Evolutionary conservation across 2,797 vertebrate genomes (phyloP), one percentile per base, ranked within the genome.

Genomic region (Denticeps clupeoides): DNA sequence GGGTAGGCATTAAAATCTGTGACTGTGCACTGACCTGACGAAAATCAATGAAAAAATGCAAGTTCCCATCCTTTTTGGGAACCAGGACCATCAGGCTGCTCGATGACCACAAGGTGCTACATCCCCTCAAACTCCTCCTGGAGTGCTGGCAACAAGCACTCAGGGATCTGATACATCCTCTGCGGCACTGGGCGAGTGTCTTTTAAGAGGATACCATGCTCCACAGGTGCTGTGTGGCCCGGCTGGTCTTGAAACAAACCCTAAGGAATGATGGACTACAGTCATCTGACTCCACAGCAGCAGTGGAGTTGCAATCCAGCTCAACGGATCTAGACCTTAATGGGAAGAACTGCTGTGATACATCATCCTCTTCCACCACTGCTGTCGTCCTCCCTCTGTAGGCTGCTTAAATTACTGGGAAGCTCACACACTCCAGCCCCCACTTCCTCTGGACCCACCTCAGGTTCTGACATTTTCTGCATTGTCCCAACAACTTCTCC

Each of bases 21-120:
- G 50, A 40, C 1, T 38, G 11, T 9, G 40, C 4, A 21, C 49
- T 59, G 3, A 54, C 2, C 3, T 24, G 4, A 3, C 23, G 1
- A 4, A 53, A 54, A 13, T 59, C 41, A 5, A 51, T 46, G 6
- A 54, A 59, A 22, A 59, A 49, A 6, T 31, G 9, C 1, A 55
- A n/a, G 4, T 8, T 28, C 1, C 23, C 51, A 49, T 49, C 45
- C 7, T 55, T 62, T 26, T 60, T 60, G 0, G 31, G 45, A 1
- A 65, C 41, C 5, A 67, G 23, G 1, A 59, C 41, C 1, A 63
- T 11, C 1, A 51, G 56, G n/a, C 28, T 52, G 9, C 55, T 53
- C 51, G 21, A 53, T 52, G 2, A 62, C 45, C 3, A 4, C 51
- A 3, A 57, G 7, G 3, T 45, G 42, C 22, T 41, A 5, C 55